These are phyloP conservation scores for Heterodera carotae DNA, from an alignment of 1,140 invertebrate genomes.

Conservation along the genomic window DNA sequence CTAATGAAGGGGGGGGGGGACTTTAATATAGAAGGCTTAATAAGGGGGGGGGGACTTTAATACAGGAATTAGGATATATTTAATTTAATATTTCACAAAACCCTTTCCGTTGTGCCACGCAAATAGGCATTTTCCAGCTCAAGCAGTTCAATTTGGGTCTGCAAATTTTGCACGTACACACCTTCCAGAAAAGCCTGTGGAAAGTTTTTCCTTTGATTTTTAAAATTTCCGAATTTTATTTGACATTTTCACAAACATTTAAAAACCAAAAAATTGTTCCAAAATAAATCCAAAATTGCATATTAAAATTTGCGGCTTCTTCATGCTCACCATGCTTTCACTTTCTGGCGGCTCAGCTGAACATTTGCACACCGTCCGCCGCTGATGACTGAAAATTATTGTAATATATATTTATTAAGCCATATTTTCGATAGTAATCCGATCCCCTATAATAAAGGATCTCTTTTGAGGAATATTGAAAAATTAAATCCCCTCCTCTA, in stretches of 20 bases:
- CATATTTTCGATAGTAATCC: too few relatives aligned
- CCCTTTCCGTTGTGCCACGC: constrained; percentile 30
- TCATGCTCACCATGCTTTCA: too few relatives aligned
- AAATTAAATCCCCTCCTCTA: too few relatives aligned
- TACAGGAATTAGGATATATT: background rate
- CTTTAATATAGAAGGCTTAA: too few relatives aligned
- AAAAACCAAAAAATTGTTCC: background rate
- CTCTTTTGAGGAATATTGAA: too few relatives aligned
- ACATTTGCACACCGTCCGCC: too few relatives aligned
- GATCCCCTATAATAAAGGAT: too few relatives aligned
- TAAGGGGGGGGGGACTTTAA: too few relatives aligned
- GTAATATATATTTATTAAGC: too few relatives aligned
- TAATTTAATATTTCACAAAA: background rate
- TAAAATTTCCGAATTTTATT: constrained; percentile 11
- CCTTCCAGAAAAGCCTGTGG: constrained; percentile 49
- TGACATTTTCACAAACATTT: background rate
- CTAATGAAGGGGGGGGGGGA: too few relatives aligned
- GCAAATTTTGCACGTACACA: constrained; percentile 52
- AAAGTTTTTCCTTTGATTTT: constrained; percentile 45
- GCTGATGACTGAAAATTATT: too few relatives aligned
- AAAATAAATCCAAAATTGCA: background rate
- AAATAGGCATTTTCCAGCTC: constrained; percentile 54
- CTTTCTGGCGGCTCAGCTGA: too few relatives aligned
- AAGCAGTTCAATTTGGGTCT: constrained; percentile 50
- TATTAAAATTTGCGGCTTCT: background rate